A percentile compares a stretch with the other conserved stretches of the same genome.
These are phyloP conservation scores for Drosophila quinaria DNA, from an alignment of 2,888 invertebrate species.

Conservation along the genomic window DNA sequence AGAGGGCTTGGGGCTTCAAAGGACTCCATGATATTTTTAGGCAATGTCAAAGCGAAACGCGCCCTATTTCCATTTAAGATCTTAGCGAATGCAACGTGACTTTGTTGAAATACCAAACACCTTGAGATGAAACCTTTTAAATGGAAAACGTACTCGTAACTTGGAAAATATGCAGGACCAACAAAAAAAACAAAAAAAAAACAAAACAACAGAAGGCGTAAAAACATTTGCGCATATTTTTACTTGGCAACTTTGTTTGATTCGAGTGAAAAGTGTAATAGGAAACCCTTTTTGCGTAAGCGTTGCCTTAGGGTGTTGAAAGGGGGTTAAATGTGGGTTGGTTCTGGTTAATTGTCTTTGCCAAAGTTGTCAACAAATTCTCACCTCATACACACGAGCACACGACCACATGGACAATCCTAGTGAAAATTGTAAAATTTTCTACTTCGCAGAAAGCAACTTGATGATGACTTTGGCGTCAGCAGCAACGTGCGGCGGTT, in stretches of 20 bases:
- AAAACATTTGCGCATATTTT: conserved; percentile 57
- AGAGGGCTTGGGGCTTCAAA: conserved; percentile 49
- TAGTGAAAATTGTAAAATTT: conserved; percentile 15
- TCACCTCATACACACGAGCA: neutral
- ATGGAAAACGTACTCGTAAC: conserved; percentile 25
- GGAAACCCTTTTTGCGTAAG: conserved; percentile 80
- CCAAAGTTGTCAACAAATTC: conserved; percentile 35
- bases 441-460: conserved; percentile 41
- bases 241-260: conserved; percentile 63
- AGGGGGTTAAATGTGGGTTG: neutral
- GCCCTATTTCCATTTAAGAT: conserved; percentile 19
- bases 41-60: conserved; percentile 24
- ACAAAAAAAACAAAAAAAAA: neutral
- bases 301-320: conserved; percentile 15
- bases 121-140: conserved; percentile 46
- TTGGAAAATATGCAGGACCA: neutral
- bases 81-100: conserved; percentile 69
- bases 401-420: neutral
- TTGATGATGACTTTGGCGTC: conserved; percentile 42
- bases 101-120: conserved; percentile 59
- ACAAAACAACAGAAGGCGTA: neutral
- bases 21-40: conserved; percentile 41
- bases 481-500: conserved; percentile 47
- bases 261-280: conserved; percentile 57
- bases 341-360: conserved; percentile 58